Percentiles rank a stretch among this genome's conserved stretches.
Evolutionary conservation across 2,797 vertebrate species (phyloP).

Genomic region (Echeneis naucrates): DNA sequence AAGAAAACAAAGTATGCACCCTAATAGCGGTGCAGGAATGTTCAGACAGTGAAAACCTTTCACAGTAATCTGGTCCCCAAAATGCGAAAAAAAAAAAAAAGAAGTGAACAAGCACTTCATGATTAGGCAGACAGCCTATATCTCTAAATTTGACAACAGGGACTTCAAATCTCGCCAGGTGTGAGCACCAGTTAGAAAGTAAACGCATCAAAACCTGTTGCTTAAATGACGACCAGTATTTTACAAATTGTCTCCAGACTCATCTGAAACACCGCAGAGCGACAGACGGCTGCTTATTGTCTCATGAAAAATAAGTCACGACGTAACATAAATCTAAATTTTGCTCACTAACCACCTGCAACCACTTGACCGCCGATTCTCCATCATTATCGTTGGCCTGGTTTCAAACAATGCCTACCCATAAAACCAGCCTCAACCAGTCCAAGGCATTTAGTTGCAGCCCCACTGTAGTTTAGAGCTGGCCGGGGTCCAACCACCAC

Average conservation of each 20-base stretch:
- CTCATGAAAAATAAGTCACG: slow-evolving; percentile 29
- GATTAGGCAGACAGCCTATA: neutral
- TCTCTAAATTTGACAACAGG: slow-evolving; percentile 9
- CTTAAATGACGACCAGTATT: neutral
- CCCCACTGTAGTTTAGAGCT: slow-evolving; percentile 68
- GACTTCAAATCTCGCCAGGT: neutral
- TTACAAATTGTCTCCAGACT: slow-evolving; percentile 23
- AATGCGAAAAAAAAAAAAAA: neutral
- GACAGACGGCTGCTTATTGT: slow-evolving; percentile 39
- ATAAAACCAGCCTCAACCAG: slow-evolving; percentile 71
- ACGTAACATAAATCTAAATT: slow-evolving; percentile 59
- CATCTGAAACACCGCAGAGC: slow-evolving; percentile 13
- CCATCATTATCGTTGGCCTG: slow-evolving; percentile 71
- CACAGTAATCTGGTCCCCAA: neutral
- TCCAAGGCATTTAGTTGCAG: slow-evolving; percentile 59
- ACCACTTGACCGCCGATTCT: slow-evolving; percentile 74
- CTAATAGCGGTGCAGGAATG: slow-evolving; percentile 22
- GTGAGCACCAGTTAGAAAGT: neutral
- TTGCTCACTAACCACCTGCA: slow-evolving; percentile 76
- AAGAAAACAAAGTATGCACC: slow-evolving; percentile 23
- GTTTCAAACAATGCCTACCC: slow-evolving; percentile 73
- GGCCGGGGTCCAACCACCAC: slow-evolving; percentile 70
- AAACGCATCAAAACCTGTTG: neutral
- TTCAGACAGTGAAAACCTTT: neutral
- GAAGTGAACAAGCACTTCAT: neutral